phyloP scores from a whole-genome alignment of 2,113 vertebrate genomes.

The Lonchura striata region DNA sequence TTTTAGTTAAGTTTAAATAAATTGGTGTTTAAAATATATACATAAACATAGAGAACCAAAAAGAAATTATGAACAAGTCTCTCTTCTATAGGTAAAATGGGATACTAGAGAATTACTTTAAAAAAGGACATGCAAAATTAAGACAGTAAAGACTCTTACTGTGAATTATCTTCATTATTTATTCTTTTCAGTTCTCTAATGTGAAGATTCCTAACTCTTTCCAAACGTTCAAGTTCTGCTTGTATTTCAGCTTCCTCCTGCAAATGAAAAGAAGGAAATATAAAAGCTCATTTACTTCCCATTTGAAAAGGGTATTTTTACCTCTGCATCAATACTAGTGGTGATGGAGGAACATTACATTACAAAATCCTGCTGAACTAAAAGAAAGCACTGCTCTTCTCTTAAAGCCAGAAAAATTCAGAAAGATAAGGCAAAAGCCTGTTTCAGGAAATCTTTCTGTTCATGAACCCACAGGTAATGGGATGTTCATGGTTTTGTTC shows the following conservation, averaged over 20 bases:
- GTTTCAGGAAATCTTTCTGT: slow-evolving; percentile 54
- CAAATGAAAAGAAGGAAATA: slow-evolving; percentile 74
- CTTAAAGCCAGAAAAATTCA: slow-evolving; percentile 50
- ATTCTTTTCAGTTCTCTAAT: slow-evolving; percentile 99
- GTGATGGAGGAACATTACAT: slow-evolving; percentile 52
- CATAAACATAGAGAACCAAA: not conserved
- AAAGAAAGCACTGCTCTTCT: slow-evolving; percentile 54
- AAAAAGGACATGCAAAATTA: slow-evolving; percentile 13
- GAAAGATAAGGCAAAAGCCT: slow-evolving; percentile 46
- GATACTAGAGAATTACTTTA: not conserved
- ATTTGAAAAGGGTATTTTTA: slow-evolving; percentile 71
- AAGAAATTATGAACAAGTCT: not conserved
- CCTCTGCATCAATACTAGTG: slow-evolving; percentile 38
- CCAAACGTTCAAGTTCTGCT: slow-evolving; percentile 97
- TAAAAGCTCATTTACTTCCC: slow-evolving; percentile 72
- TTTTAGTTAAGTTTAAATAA: not conserved
- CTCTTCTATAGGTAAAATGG: not conserved
- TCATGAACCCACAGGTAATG: slow-evolving; percentile 43
- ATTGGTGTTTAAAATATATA: not conserved
- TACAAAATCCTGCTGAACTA: slow-evolving; percentile 60
- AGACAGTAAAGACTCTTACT: slow-evolving; percentile 82
- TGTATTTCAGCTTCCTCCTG: slow-evolving; percentile 99
- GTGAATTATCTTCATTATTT: slow-evolving; percentile 99
- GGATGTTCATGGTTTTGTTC: slow-evolving; percentile 57
- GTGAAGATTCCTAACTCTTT: slow-evolving; percentile 99